Percentiles rank a stretch among this genome's conserved stretches.
These are phyloP conservation scores for Saturnia pavonia DNA, from an alignment of 2,888 invertebrate genomes.

Conservation along the genomic window DNA sequence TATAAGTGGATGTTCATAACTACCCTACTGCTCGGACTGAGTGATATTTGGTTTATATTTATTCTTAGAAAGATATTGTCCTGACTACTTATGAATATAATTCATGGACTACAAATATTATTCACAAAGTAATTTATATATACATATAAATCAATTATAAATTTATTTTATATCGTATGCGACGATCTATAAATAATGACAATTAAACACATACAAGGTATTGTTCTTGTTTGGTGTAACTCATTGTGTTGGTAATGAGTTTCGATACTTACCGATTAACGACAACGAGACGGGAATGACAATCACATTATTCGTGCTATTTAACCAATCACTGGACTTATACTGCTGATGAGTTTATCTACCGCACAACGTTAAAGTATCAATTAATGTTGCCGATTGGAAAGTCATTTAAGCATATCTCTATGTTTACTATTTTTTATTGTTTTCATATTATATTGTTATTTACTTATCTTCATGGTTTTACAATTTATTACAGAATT, in stretches of 20 bases:
- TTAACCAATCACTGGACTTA: slow-evolving; percentile 32
- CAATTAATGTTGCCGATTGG: background rate
- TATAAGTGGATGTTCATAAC: no score
- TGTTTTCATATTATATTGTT: background rate
- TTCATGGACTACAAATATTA: no score
- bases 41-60: no score
- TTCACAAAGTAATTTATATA: no score
- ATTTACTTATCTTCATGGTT: background rate
- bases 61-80: no score
- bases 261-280: slow-evolving; percentile 47
- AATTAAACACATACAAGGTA: slow-evolving; percentile 39
- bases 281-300: slow-evolving; percentile 43
- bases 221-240: slow-evolving; percentile 39
- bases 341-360: slow-evolving; percentile 27
- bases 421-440: background rate
- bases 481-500: background rate
- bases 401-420: background rate
- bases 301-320: slow-evolving; percentile 37
- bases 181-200: background rate
- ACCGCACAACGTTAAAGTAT: background rate
- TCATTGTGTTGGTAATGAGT: slow-evolving; percentile 51
- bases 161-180: background rate
- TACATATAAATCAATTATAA: background rate
- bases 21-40: no score
- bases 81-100: no score